Evolutionary conservation across 2,797 vertebrate species (phyloP), one percentile per base, ranked within the genome.

Genomic region (Picus viridis): DNA sequence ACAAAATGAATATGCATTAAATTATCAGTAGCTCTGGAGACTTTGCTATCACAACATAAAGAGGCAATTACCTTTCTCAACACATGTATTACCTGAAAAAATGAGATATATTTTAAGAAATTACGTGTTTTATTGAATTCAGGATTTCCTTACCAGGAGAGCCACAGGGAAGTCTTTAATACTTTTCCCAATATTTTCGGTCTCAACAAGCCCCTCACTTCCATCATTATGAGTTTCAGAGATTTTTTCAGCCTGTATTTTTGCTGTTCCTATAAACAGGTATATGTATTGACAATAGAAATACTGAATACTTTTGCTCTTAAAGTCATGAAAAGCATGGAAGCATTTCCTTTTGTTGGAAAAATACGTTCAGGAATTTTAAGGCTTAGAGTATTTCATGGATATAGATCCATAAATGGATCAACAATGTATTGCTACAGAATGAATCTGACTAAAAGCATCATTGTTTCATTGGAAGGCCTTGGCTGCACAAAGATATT

Each of bases 121-220:
- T 39, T 39, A 39, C 10, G 11, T 39, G 4, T 68, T 79, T 32
- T 12, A 72, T 36, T 22, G 86, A 91, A 51, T 30, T 70, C 30
- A 27, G 18, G 9, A 65, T 63, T 64, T 86, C 63, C 96, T 97
- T 97, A 98, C 98, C 98, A 96, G 93, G 26, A 98, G 82, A 84
- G 97, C 95, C 63, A 92, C 1, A n/a, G 98, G 97, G 84, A 98
- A 98, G 92, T 98, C 97, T 96, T 96, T 97, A 83, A 98, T 95
- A 79, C 57, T 97, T 88, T 94, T 93, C 49, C 98, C 98, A 95
- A 97, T 93, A 89, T 97, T 96, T 34, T 84, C 79, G 30, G 89
- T 78, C 80, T 81, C 78, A 54, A 93, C 83, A 54, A 95, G 29
- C 9, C 24, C 24, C 47, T 92, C 85, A 90, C 87, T 94, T 90